phyloP scores from a whole-genome alignment of 2,888 invertebrate genomes.

The Agrochola circellaris region DNA sequence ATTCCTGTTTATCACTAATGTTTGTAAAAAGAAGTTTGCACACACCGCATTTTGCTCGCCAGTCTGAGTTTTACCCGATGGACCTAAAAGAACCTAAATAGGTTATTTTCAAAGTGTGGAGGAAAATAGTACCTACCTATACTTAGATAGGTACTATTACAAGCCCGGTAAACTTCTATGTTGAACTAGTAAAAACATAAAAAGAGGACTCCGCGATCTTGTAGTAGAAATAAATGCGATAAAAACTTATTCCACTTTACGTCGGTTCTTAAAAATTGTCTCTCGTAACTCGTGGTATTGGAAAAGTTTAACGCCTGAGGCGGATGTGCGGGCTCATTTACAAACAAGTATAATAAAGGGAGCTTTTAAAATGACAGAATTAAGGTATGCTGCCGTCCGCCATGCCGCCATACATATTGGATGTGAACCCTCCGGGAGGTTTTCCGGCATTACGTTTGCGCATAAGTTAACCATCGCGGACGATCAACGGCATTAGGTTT shows the following conservation, averaged over 20 bases:
- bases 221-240: background rate
- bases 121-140: too few relatives aligned
- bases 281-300: background rate
- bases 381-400: too few relatives aligned
- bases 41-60: background rate
- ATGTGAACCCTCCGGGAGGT: too few relatives aligned
- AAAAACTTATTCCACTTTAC: background rate
- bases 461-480: too few relatives aligned
- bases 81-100: too few relatives aligned
- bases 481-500: too few relatives aligned
- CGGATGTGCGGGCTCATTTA: background rate
- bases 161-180: too few relatives aligned
- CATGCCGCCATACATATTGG: too few relatives aligned
- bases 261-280: background rate
- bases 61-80: background rate
- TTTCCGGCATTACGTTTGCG: too few relatives aligned
- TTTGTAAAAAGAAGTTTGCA: background rate
- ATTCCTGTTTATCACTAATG: too few relatives aligned
- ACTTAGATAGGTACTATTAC: too few relatives aligned
- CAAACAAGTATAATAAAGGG: background rate
- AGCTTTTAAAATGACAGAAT: conserved; percentile 1
- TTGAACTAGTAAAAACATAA: background rate
- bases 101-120: too few relatives aligned
- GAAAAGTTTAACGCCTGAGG: background rate
- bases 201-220: background rate